Evolutionary conservation across 1,140 invertebrate genomes (phyloP).

Genomic region (Cylas formicarius): DNA sequence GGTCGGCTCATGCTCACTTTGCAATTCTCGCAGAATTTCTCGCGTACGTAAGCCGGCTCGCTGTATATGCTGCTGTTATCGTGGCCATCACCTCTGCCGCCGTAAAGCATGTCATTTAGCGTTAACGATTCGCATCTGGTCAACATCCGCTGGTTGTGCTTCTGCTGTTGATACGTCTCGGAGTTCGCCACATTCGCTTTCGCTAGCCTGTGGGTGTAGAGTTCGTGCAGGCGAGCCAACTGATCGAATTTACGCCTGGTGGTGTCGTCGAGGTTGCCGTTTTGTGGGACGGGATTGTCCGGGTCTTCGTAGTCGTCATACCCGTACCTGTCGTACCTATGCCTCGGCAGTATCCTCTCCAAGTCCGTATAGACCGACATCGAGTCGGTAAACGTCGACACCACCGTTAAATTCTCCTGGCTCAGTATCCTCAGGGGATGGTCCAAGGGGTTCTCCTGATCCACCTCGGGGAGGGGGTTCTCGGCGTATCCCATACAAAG

Average conservation of each 20-base stretch:
- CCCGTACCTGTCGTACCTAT: constrained; percentile 31
- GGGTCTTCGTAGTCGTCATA: constrained; percentile 41
- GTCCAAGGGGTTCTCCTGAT: constrained; percentile 57
- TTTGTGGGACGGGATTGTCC: constrained; percentile 33
- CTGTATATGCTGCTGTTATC: constrained; percentile 70
- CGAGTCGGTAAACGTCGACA: constrained; percentile 79
- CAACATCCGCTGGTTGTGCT: constrained; percentile 30
- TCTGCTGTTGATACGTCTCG: constrained; percentile 46
- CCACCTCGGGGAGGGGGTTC: constrained; percentile 63
- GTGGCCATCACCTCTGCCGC: constrained; percentile 53
- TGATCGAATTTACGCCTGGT: constrained; percentile 54
- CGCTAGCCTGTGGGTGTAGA: constrained; percentile 60
- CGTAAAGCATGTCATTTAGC: constrained; percentile 61
- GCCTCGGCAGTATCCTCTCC: constrained; percentile 48
- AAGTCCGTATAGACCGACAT: constrained; percentile 69
- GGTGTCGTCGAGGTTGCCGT: constrained; percentile 32
- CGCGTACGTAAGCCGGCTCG: constrained; percentile 70
- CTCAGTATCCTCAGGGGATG: constrained; percentile 81
- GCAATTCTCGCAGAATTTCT: constrained; percentile 70
- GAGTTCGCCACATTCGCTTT: constrained; percentile 51
- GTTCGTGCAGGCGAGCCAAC: constrained; percentile 58
- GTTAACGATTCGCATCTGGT: constrained; percentile 56
- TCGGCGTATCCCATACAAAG: constrained; percentile 71
- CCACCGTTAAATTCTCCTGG: constrained; percentile 82
- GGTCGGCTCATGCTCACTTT: constrained; percentile 63